Conservation (phyloP, 2,888 invertebrate species). For the Hirtodrosophila alboralis region DNA sequence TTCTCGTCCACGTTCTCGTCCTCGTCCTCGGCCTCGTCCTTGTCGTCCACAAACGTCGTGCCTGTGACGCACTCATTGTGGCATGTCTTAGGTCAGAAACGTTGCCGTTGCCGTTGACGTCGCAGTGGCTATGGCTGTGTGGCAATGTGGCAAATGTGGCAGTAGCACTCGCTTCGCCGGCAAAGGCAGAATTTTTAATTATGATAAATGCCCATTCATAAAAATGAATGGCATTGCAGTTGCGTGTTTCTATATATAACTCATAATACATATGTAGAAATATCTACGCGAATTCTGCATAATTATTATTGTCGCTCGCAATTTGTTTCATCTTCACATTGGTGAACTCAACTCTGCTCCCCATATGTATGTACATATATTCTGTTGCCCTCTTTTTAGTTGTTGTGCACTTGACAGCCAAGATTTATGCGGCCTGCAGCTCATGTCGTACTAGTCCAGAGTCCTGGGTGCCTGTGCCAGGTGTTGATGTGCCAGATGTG, state of each 20-base stretch:
- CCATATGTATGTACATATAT: background rate
- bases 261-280: slow-evolving; percentile 2
- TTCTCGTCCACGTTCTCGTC: slow-evolving; percentile 20
- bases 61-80: slow-evolving; percentile 63
- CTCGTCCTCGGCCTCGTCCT: slow-evolving; percentile 21
- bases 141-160: slow-evolving; percentile 11
- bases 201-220: slow-evolving; percentile 80
- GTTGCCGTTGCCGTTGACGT: slow-evolving; percentile 25
- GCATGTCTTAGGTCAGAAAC: slow-evolving; percentile 80
- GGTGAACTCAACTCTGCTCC: background rate
- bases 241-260: slow-evolving; percentile 55
- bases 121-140: slow-evolving; percentile 3
- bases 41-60: slow-evolving; percentile 17
- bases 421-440: slow-evolving; percentile 72
- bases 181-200: slow-evolving; percentile 73
- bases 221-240: slow-evolving; percentile 67
- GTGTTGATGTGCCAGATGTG: slow-evolving; percentile 77
- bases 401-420: slow-evolving; percentile 69
- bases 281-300: slow-evolving; percentile 46
- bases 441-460: slow-evolving; percentile 9
- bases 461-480: slow-evolving; percentile 48
- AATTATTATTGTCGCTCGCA: slow-evolving; percentile 50
- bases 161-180: slow-evolving; percentile 44
- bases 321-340: slow-evolving; percentile 24
- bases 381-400: slow-evolving; percentile 12